Evolutionary conservation across 2,888 invertebrate genomes (phyloP).

Genomic region (Hemaris fuciformis): DNA sequence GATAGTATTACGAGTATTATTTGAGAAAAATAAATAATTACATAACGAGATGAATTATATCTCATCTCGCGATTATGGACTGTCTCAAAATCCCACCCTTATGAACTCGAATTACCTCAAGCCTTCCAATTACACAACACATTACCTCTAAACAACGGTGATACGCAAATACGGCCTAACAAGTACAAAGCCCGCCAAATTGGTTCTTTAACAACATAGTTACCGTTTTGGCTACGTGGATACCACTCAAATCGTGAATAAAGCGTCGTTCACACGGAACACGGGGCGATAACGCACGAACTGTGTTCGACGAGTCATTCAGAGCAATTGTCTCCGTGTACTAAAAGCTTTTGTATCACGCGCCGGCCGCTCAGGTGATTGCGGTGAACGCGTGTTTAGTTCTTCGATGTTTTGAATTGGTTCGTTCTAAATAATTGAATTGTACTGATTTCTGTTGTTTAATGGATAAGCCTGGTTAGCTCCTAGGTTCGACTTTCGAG

Average conservation of each 20-base stretch:
- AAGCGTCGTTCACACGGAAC: conserved; percentile 1
- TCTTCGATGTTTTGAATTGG: not conserved
- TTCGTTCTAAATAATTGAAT: not conserved
- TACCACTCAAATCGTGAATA: not conserved
- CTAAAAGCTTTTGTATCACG: conserved; percentile 7
- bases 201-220: not conserved
- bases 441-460: not conserved
- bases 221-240: not conserved
- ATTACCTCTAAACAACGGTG: not conserved
- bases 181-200: too few species aligned
- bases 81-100: too few species aligned
- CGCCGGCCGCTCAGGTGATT: not conserved
- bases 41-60: too few species aligned
- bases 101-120: too few species aligned
- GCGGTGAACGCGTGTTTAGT: not conserved
- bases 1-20: too few species aligned
- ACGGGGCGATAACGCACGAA: conserved; percentile 4
- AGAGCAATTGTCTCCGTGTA: not conserved
- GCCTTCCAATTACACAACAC: too few species aligned
- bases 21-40: too few species aligned
- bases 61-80: too few species aligned
- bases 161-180: not conserved
- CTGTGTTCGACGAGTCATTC: not conserved
- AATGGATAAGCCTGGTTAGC: too few species aligned
- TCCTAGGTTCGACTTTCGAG: too few species aligned